Conservation (phyloP, 2,888 invertebrate species). For the Tridacna gigas region DNA sequence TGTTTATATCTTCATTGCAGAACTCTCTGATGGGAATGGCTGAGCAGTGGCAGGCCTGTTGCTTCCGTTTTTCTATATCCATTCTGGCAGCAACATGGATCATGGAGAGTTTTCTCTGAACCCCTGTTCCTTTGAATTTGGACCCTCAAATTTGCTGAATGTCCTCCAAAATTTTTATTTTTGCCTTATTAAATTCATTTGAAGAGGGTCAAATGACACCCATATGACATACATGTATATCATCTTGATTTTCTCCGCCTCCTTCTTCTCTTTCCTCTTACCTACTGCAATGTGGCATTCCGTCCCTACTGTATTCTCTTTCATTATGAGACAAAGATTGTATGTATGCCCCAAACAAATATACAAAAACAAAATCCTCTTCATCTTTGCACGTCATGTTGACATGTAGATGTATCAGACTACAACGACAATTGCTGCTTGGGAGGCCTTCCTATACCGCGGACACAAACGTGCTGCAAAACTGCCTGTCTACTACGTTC, state of each 20-base stretch:
- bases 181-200: no score
- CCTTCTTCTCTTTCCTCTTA: not conserved
- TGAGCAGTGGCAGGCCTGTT: not conserved
- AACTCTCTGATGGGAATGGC: no score
- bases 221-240: no score
- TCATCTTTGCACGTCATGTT: not conserved
- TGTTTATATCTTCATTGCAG: no score
- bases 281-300: not conserved
- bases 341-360: not conserved
- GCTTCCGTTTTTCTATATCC: not conserved
- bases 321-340: not conserved
- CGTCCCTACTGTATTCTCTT: not conserved
- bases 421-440: not conserved
- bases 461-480: not conserved
- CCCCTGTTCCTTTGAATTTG: no score
- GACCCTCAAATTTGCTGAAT: no score
- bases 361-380: not conserved
- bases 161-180: no score
- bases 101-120: no score
- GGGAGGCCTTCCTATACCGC: not conserved
- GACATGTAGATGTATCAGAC: not conserved
- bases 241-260: not conserved
- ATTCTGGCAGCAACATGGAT: no score
- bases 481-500: not conserved
- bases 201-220: no score